Base-by-base conservation (phyloP, 2,888 invertebrate species). In the Entomobrya multifasciata region DNA sequence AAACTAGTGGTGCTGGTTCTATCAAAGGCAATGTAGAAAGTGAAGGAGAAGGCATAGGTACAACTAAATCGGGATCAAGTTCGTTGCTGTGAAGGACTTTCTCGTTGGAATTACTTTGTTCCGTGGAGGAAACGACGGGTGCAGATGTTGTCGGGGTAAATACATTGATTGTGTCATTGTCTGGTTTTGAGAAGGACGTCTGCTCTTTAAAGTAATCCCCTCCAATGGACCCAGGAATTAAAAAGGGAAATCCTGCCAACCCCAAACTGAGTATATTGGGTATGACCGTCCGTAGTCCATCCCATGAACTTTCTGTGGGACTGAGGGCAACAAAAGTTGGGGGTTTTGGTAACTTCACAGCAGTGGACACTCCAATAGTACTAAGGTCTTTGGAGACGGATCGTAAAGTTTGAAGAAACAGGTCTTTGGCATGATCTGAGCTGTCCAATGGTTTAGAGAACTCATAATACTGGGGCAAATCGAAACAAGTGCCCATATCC, bases 181-280 rank as follows among this genome's bases (percentile, higher is more conserved):
- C 5, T 11, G 20, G 5, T 55, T 65, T 25, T 13, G 27, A 11
- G 10, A 30, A 17, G 11, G 10, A 27, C 1, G 15, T 36, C 0
- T 49, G 49, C 6, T 52, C 27, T 72, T 30, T 49, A 20, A 90
- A 86, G 52, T 83, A 92, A 78, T 97, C 97, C 0, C 98, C 99
- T 0, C 99, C 99, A 0, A 99, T 97, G 4, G 98, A 96, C 0
- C 98, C 98, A 0, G 98, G 97, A 94, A 98, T 95, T 60, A 98
- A 94, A 91, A 98, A 98, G 0, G 98, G 98, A 93, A 96, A 98
- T 0, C 99, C 99, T 74, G 97, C 95, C 25, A 98, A 94, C 0
- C 98, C 98, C 90, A 98, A 96, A 0, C 96, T 96, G 25, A 98
- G 93, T 84, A 97, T 95, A 8, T 97, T 96, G 0, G 98, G 97